phyloP scores from a whole-genome alignment of 2,888 invertebrate species.

The Sminthurinus aureus region DNA sequence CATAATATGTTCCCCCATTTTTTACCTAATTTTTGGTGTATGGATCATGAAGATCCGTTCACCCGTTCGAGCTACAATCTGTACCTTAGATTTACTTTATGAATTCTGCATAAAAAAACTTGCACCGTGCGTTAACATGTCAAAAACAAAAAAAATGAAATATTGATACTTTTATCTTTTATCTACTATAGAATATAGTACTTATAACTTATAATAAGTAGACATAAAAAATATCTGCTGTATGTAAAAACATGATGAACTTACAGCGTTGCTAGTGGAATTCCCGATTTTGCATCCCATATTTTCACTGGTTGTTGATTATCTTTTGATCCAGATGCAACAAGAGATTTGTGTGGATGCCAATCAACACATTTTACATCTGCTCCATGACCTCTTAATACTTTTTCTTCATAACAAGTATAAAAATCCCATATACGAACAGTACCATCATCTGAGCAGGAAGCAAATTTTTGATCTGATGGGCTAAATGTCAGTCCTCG shows the following conservation, averaged over 20 bases:
- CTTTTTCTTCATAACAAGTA: constrained; percentile 94
- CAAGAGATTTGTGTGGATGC: constrained; percentile 95
- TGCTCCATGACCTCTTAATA: constrained; percentile 93
- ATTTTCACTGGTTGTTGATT: constrained; percentile 99
- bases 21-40: too few species aligned
- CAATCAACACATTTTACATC: constrained; percentile 99
- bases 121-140: too few species aligned
- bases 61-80: too few species aligned
- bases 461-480: constrained; percentile 97
- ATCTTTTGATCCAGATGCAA: constrained; percentile 98
- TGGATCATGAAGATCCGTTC: too few species aligned
- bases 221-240: constrained; percentile 1
- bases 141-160: too few species aligned
- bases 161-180: too few species aligned
- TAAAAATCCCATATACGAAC: constrained; percentile 99
- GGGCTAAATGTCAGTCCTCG: constrained; percentile 99
- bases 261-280: constrained; percentile 91
- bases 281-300: constrained; percentile 98
- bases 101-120: too few species aligned
- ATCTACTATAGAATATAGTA: background rate
- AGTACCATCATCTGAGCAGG: constrained; percentile 99
- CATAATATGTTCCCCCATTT: too few species aligned
- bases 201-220: background rate
- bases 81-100: too few species aligned
- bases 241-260: constrained; percentile 8